Conservation (phyloP, 1,140 invertebrate species). For the Pseudomyrmex flavicornis region DNA sequence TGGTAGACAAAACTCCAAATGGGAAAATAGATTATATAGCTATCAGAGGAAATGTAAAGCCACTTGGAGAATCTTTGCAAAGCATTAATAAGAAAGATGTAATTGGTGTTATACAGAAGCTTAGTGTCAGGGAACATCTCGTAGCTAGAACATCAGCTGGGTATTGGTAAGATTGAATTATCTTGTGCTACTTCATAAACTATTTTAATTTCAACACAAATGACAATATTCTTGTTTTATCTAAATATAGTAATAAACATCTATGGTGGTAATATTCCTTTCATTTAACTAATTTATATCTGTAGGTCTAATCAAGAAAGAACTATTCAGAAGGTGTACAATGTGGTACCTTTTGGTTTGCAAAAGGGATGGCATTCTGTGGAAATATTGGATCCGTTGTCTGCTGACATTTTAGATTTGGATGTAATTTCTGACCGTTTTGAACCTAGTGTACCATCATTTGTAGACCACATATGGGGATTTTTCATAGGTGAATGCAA, state of each 20-base stretch:
- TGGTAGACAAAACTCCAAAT: constrained; percentile 86
- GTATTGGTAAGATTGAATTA: constrained; percentile 87
- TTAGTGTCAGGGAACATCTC: constrained; percentile 91
- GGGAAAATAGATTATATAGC: constrained; percentile 90
- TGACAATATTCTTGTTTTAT: neutral
- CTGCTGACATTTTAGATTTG: constrained; percentile 91
- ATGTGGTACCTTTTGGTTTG: constrained; percentile 91
- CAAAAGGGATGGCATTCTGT: constrained; percentile 87
- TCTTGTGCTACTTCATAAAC: neutral
- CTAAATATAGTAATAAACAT: no score
- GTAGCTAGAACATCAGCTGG: constrained; percentile 90
- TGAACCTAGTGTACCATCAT: constrained; percentile 89
- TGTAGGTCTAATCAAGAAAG: constrained; percentile 89
- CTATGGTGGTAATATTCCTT: constrained; percentile 7
- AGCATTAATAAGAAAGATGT: constrained; percentile 89
- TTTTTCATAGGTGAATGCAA: constrained; percentile 88
- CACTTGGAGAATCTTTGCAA: constrained; percentile 89
- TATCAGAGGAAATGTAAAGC: constrained; percentile 89
- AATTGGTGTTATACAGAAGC: constrained; percentile 90
- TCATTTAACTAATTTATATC: constrained; percentile 5
- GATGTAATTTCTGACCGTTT: constrained; percentile 92
- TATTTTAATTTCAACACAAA: neutral
- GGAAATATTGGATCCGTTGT: constrained; percentile 90
- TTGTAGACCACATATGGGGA: constrained; percentile 92
- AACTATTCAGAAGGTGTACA: constrained; percentile 90